phyloP scores from a whole-genome alignment of 2,113 vertebrate genomes.

The Hypanus sabinus region DNA sequence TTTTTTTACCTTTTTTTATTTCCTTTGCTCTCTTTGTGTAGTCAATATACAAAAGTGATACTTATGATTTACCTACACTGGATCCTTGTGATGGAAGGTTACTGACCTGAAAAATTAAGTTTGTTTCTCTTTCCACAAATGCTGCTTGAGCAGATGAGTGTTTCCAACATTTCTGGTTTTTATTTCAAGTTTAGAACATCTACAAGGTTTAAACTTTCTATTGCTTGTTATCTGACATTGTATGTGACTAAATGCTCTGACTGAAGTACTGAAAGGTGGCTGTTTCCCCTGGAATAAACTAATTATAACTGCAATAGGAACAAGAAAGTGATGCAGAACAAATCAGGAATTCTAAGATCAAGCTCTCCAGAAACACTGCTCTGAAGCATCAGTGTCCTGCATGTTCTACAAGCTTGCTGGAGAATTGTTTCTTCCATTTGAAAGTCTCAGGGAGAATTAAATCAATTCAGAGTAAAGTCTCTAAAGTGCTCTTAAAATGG shows the following conservation, averaged over 20 bases:
- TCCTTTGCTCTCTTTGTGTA: background rate
- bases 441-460: background rate
- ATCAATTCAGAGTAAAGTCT: background rate
- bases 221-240: too few relatives aligned
- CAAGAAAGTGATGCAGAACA: background rate
- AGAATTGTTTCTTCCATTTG: constrained; percentile 18
- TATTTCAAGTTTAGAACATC: too few relatives aligned
- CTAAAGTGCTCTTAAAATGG: background rate
- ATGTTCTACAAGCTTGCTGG: background rate
- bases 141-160: too few relatives aligned
- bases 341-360: background rate
- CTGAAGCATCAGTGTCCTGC: background rate
- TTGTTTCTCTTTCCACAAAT: too few relatives aligned
- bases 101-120: too few relatives aligned
- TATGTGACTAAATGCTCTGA: background rate
- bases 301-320: background rate
- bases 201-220: too few relatives aligned
- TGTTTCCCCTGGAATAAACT: background rate
- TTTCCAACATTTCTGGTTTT: too few relatives aligned
- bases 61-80: background rate
- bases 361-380: background rate
- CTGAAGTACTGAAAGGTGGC: background rate
- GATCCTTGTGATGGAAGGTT: too few relatives aligned
- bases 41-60: background rate
- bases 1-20: background rate